Percentiles rank a stretch among this genome's conserved stretches.
phyloP scores from a whole-genome alignment of 2,888 invertebrate species.

The Cremastinae sp. region DNA sequence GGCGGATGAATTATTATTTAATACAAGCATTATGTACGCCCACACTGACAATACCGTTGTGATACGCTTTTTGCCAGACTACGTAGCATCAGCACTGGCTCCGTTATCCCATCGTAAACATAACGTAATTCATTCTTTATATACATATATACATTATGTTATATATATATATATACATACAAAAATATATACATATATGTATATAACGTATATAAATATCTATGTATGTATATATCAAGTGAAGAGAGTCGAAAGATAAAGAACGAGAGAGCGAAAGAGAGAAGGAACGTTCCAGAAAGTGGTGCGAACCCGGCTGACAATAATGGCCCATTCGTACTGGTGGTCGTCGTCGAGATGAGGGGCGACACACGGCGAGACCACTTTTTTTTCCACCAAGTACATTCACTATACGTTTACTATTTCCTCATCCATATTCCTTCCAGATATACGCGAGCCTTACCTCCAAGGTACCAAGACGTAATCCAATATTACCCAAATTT shows the following conservation, averaged over 20 bases:
- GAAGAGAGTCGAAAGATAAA: conserved; percentile 57
- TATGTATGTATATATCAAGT: no score
- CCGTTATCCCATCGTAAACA: conserved; percentile 66
- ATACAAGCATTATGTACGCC: conserved; percentile 61
- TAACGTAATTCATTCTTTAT: conserved; percentile 64
- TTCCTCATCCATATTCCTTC: conserved; percentile 20
- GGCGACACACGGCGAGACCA: conserved; percentile 41
- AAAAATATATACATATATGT: no score
- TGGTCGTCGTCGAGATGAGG: conserved; percentile 38
- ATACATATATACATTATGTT: no score
- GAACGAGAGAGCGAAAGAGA: conserved; percentile 49
- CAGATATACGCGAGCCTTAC: conserved; percentile 1
- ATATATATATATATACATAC: no score
- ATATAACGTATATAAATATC: no score
- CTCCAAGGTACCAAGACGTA: background rate
- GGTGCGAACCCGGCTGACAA: conserved; percentile 54
- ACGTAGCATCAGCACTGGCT: conserved; percentile 31
- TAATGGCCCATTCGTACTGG: conserved; percentile 52
- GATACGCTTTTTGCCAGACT: conserved; percentile 32
- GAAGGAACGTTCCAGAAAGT: conserved; percentile 49
- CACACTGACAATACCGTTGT: conserved; percentile 44
- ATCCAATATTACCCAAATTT: background rate
- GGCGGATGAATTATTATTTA: conserved; percentile 67
- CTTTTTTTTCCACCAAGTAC: conserved; percentile 30
- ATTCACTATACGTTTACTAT: background rate